These are phyloP conservation scores for Penaeus monodon DNA, from an alignment of 2,888 invertebrate species.

Conservation along the genomic window DNA sequence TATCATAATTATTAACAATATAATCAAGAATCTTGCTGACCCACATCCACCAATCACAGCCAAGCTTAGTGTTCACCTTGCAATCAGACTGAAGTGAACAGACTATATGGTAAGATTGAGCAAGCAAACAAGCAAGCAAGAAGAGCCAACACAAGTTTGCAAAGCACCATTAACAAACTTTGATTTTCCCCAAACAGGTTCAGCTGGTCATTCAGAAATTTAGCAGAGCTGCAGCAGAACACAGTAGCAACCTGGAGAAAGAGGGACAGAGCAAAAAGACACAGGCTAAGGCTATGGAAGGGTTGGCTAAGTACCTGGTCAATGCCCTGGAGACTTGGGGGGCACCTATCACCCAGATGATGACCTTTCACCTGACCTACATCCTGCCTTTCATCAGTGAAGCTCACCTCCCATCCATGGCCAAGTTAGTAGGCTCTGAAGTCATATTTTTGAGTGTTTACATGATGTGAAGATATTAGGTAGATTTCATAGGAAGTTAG, in stretches of 20 bases:
- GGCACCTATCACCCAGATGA: conserved; percentile 12
- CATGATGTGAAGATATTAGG: neutral
- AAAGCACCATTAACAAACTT: neutral
- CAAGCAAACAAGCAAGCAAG: too few species aligned
- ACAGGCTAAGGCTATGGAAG: conserved; percentile 13
- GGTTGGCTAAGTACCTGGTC: conserved; percentile 19
- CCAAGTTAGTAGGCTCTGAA: conserved; percentile 30
- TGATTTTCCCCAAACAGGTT: conserved; percentile 15
- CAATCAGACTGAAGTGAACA: too few species aligned
- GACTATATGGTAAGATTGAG: too few species aligned
- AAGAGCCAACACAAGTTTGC: too few species aligned
- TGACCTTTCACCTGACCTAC: conserved; percentile 34
- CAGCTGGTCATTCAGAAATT: conserved; percentile 51
- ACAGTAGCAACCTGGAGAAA: neutral
- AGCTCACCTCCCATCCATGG: conserved; percentile 28
- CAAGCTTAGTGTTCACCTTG: too few species aligned
- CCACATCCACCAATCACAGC: too few species aligned
- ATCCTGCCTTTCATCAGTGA: conserved; percentile 32
- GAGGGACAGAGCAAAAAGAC: neutral
- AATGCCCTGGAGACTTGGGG: conserved; percentile 39
- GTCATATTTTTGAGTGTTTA: neutral
- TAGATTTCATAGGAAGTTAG: neutral
- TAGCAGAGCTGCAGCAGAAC: conserved; percentile 12
- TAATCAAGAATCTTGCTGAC: too few species aligned
- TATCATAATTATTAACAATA: too few species aligned